phyloP scores from a whole-genome alignment of 1,140 invertebrate genomes.

The Chrysomallon squamiferum region DNA sequence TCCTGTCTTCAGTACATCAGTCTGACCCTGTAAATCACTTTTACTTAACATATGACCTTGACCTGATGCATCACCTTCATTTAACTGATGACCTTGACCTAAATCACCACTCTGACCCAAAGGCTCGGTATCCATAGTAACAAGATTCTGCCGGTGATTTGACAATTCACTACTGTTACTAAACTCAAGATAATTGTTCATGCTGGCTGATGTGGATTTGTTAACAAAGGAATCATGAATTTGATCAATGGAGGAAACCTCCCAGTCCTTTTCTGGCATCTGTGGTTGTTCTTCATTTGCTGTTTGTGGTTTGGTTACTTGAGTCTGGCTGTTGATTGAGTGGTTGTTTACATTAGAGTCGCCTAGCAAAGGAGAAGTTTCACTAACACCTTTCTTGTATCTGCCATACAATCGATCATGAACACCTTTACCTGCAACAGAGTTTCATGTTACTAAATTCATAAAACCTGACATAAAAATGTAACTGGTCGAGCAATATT shows the following conservation, averaged over 20 bases:
- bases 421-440: conserved; percentile 31
- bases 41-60: too few species aligned
- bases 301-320: background rate
- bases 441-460: too few species aligned
- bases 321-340: background rate
- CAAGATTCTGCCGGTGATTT: background rate
- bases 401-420: conserved; percentile 29
- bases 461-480: too few species aligned
- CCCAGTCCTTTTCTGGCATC: conserved; percentile 22
- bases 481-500: too few species aligned
- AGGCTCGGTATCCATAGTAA: background rate
- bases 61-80: too few species aligned
- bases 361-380: conserved; percentile 32
- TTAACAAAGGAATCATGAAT: conserved; percentile 15
- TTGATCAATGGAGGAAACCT: conserved; percentile 23
- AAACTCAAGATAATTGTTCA: conserved; percentile 43
- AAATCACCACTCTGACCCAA: too few species aligned
- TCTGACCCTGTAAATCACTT: too few species aligned
- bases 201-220: conserved; percentile 31
- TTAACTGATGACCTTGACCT: too few species aligned
- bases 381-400: conserved; percentile 8
- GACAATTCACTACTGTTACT: conserved; percentile 21
- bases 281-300: background rate
- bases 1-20: too few species aligned
- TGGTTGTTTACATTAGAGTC: background rate